Evolutionary conservation across 1,140 invertebrate species (phyloP), one percentile per base, ranked within the genome.

Genomic region (Octopus sinensis): DNA sequence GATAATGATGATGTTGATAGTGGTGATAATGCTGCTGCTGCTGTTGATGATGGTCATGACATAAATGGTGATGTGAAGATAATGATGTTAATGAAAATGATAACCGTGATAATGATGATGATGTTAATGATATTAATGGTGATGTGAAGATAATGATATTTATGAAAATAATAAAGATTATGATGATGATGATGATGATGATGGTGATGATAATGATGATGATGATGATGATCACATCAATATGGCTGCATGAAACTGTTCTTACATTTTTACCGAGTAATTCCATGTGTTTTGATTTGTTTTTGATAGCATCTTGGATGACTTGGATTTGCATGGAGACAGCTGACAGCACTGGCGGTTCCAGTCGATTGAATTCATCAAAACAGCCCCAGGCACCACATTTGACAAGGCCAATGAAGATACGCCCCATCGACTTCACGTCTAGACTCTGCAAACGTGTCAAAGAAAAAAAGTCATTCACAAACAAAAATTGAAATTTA

Each of bases 341-440:
- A 6, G 96, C 94, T 30, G 97, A 98, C 62, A 99, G 91, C 6
- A 97, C 98, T 73, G 94, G 94, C 89, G 97, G 95, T 86, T 98
- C 95, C 23, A 99, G 91, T 12, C 98, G 94, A 92, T 99, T 99
- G 90, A 99, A 98, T 92, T 99, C 97, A 91, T 99, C 97, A 91
- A 99, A 99, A 91, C 97, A 99, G 53, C 97, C 97, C 97, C 97
- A 99, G 62, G 97, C 96, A n/a, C 97, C 97, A 90, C 96, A 96
- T 89, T 96, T 95, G 0, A 96, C 96, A 73, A 99, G 87, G 0
- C 98, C 98, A 54, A 96, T 94, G 79, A 99, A 93, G 86, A 99
- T 96, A 79, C 97, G 92, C 30, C 94, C 95, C 95, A 99, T 97
- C 79, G 96, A 97, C 85, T 94, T 94, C 0, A 95, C 94, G 92